phyloP scores from a whole-genome alignment of 2,888 invertebrate species.

The Parnassius mnemosyne region DNA sequence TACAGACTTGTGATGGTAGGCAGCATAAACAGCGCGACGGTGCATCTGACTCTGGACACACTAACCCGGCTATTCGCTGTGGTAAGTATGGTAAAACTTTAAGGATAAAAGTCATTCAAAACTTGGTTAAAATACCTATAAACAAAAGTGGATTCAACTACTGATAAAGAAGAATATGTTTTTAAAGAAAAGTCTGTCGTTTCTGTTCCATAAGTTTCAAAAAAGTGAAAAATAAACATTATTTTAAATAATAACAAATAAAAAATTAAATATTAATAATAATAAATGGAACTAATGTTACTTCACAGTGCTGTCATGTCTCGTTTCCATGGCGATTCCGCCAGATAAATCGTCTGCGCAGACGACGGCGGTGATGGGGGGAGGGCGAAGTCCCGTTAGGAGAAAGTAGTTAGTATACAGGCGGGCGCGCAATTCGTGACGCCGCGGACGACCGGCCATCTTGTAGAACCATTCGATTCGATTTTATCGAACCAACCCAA shows the following conservation, averaged over 20 bases:
- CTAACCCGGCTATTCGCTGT: too few relatives aligned
- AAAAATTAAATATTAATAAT: neutral
- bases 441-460: slow-evolving; percentile 45
- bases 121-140: too few relatives aligned
- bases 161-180: too few relatives aligned
- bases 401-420: slow-evolving; percentile 78
- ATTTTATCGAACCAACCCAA: slow-evolving; percentile 47
- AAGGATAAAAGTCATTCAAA: too few relatives aligned
- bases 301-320: slow-evolving; percentile 48
- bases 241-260: slow-evolving; percentile 20
- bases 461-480: slow-evolving; percentile 55
- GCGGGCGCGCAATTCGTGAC: slow-evolving; percentile 58
- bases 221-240: neutral
- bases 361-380: slow-evolving; percentile 26
- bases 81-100: too few relatives aligned
- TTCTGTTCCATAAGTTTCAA: neutral
- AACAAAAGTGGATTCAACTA: too few relatives aligned
- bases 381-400: slow-evolving; percentile 67
- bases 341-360: slow-evolving; percentile 40
- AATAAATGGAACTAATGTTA: slow-evolving; percentile 33
- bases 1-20: too few relatives aligned
- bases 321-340: slow-evolving; percentile 45
- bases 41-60: too few relatives aligned
- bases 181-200: neutral
- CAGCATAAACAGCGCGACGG: too few relatives aligned